Conservation (phyloP, 2,797 vertebrate genomes). For the Lacerta viridis region DNA sequence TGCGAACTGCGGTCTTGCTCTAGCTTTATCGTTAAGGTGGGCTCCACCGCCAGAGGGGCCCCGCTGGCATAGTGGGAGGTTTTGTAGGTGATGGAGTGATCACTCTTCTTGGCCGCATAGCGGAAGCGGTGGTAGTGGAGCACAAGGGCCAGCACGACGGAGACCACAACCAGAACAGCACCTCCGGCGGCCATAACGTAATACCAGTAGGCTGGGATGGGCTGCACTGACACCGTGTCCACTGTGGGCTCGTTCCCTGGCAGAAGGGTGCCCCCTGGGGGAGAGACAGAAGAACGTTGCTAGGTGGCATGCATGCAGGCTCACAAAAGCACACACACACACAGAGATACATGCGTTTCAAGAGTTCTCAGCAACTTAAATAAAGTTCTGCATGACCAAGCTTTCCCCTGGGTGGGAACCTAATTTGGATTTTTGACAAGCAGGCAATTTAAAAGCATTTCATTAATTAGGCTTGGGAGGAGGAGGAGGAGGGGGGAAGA, state of each 20-base stretch:
- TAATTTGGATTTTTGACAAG: conserved; percentile 64
- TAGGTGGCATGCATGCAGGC: conserved; percentile 88
- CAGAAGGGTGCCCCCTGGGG: conserved; percentile 97
- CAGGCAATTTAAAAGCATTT: conserved; percentile 61
- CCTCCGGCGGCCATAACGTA: conserved; percentile 97
- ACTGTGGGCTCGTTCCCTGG: conserved; percentile 96
- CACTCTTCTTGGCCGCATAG: conserved; percentile 96
- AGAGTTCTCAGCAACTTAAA: conserved; percentile 57
- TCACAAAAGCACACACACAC: conserved; percentile 68
- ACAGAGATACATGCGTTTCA: conserved; percentile 82
- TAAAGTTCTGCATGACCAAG: conserved; percentile 27
- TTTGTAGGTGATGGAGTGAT: conserved; percentile 97
- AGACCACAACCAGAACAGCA: conserved; percentile 94
- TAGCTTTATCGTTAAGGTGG: conserved; percentile 95
- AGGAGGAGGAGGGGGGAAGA: conserved; percentile 47
- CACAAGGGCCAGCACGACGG: conserved; percentile 90
- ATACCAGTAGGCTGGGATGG: conserved; percentile 98
- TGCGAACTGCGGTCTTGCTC: conserved; percentile 89
- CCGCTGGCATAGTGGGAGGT: conserved; percentile 89
- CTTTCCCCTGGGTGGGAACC: conserved; percentile 35
- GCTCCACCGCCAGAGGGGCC: conserved; percentile 89
- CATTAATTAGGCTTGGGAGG: conserved; percentile 75
- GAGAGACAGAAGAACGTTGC: conserved; percentile 96
- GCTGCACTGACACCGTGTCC: conserved; percentile 96
- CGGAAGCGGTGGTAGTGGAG: conserved; percentile 97